Evolutionary conservation across 53 echinoderm and acorn worm species (phyloP).

Genomic region (Arbacia lixula): DNA sequence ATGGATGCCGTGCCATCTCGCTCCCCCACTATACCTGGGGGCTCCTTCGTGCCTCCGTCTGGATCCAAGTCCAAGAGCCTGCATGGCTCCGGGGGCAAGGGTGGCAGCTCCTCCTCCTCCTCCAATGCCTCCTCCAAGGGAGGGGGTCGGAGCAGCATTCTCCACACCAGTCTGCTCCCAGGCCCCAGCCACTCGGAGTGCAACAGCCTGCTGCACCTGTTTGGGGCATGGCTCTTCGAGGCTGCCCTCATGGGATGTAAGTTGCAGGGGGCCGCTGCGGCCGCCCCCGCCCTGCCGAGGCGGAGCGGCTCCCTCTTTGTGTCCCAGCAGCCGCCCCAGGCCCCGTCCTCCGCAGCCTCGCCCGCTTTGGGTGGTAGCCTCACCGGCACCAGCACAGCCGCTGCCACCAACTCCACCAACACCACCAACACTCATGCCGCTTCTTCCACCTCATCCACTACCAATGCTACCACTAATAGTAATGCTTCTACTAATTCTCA

Average conservation of each 20-base stretch:
- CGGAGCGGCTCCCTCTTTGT: slow-evolving; percentile 67
- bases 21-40: slow-evolving; percentile 50
- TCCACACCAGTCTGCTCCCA: slow-evolving; percentile 48
- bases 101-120: slow-evolving; percentile 33
- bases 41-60: background rate
- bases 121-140: slow-evolving; percentile 17
- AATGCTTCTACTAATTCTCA: slow-evolving; percentile 46
- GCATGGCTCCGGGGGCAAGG: background rate
- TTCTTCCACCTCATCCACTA: slow-evolving; percentile 59
- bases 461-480: slow-evolving; percentile 74
- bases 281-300: slow-evolving; percentile 71
- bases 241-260: slow-evolving; percentile 99
- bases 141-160: slow-evolving; percentile 38
- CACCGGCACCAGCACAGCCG: slow-evolving; percentile 38
- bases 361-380: background rate
- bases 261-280: slow-evolving; percentile 70
- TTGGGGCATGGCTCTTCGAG: slow-evolving; percentile 99
- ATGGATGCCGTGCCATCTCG: slow-evolving; percentile 55
- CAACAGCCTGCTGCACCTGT: slow-evolving; percentile 95
- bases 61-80: slow-evolving; percentile 44
- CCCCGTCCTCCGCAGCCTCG: background rate
- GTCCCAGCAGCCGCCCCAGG: background rate
- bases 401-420: background rate
- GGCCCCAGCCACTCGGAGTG: slow-evolving; percentile 85
- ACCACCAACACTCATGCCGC: slow-evolving; percentile 21